Evolutionary conservation across 1,140 invertebrate species (phyloP), one percentile per base, ranked within the genome.

Genomic region (Vanessa atalanta): DNA sequence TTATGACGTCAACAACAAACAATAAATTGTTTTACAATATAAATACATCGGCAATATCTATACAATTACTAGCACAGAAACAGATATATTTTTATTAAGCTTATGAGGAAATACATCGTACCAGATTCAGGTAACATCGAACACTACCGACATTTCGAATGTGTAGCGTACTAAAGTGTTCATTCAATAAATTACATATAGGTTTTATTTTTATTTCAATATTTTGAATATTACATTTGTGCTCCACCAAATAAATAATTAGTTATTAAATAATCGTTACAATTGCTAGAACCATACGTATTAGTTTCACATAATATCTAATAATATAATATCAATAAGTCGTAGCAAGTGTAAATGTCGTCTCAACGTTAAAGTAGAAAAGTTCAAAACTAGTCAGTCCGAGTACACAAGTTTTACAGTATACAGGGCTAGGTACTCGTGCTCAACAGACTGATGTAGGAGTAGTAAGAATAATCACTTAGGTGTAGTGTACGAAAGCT

Each of bases 1-100:
- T 68, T 50, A 64, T 68, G 69, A 76, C 70, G 64, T 70, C 64
- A 67, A 53, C 69, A 76, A 76, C 74, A 55, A 63, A 70, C 57
- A 31, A 69, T 69, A 69, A 69, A 69, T 57, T 47, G 66, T 69
- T 69, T 47, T 60, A 57, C 66, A 69, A 69, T 60, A 69, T 60
- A 61, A 12, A 37, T 15, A 61, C 23, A 37, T 15, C 23, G 31
- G 57, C 4, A 37, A 31, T 37, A 61, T 61, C 57, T 61, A 61
- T 31, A 37, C 23, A 26, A 26, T 12, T 11, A 26, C 57, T 61
- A 37, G 26, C 57, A 23, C 57, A 23, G 31, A 9, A 60, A 11
- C 57, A 12, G 57, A 61, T 61, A 57, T 11, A 37, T 61, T 57
- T 20, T 37, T n/a, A 37, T 37, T n/a, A 37, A 13, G 9, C 9